Base-by-base conservation (phyloP, 1,140 invertebrate genomes). In the Tetramorium simillimum region DNA sequence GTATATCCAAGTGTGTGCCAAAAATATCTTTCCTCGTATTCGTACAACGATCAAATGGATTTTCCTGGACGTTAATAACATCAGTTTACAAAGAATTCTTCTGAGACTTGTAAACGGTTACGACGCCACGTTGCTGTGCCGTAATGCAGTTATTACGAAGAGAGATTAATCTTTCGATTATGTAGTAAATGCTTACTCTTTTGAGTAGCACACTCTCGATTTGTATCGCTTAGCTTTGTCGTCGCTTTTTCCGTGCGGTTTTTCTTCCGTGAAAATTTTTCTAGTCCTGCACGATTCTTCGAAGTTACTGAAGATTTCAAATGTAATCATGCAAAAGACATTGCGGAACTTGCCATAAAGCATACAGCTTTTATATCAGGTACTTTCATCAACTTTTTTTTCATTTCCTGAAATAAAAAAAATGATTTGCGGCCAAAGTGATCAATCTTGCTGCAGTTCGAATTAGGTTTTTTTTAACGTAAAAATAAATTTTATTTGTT, bases 91-190 rank as follows among this genome's bases (percentile, higher is more conserved):
- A 77, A 62, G 7, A 43, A 16, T 62, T 77, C 6, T 56, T 56
- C 18, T 40, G 0, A 7, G 28, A 58, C 16, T 24, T 76, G 14
- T 28, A 77, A 46, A 77, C 24, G 24, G 21, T 77, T 28, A 46
- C 5, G 37, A 63, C 63, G 24, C 9, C 9, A 33, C 12, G 37
- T 70, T 70, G n/a, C 14, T 40, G 21, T 33, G 14, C 58, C 18
- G 4, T 84, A 75, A 84, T 43, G 65, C 18, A 28, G 53, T 56
- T 43, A 70, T 72, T 58, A 40, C 80, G 33, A 33, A 33, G 49
- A 28, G 21, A 60, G 51, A 82, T 82, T 73, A 84, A 73, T 58
- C 53, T 46, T 12, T 73, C 21, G 53, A 84, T 73, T 72, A 84
- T 53, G 37, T 60, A 28, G 56, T 62, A 63, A 62, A 62, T 46